phyloP scores from a whole-genome alignment of 2,797 vertebrate species.

The Sebastes goodei region DNA sequence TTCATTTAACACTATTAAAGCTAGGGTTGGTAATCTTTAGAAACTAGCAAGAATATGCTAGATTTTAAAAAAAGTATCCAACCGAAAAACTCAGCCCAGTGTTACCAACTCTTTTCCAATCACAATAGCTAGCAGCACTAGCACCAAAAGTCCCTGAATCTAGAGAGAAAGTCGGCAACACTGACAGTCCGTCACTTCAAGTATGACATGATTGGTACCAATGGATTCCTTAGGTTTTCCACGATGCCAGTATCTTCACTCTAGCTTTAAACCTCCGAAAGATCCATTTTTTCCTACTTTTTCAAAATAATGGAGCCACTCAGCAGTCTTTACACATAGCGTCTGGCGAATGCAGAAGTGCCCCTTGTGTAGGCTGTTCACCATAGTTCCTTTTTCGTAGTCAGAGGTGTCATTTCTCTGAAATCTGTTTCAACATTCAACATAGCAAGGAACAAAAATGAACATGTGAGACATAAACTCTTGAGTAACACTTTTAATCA shows the following conservation, averaged over 20 bases:
- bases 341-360: not conserved
- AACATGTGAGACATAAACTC: conserved; percentile 25
- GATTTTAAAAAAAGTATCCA: not conserved
- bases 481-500: conserved; percentile 56
- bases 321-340: not conserved
- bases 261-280: not conserved
- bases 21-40: not conserved
- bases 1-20: not conserved
- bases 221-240: not conserved
- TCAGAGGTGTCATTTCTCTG: conserved; percentile 16
- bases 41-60: not conserved
- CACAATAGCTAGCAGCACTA: not conserved
- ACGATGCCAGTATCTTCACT: not conserved
- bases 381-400: not conserved
- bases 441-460: conserved; percentile 6
- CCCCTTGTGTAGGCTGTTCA: not conserved
- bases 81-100: not conserved
- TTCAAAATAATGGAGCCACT: not conserved
- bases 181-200: rapidly evolving
- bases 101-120: not conserved
- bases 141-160: not conserved
- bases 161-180: not conserved
- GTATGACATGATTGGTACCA: not conserved
- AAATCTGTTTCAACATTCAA: conserved; percentile 23
- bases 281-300: not conserved